Conservation (phyloP, 2,888 invertebrate species). For the Branchipolynoe longqiensis region DNA sequence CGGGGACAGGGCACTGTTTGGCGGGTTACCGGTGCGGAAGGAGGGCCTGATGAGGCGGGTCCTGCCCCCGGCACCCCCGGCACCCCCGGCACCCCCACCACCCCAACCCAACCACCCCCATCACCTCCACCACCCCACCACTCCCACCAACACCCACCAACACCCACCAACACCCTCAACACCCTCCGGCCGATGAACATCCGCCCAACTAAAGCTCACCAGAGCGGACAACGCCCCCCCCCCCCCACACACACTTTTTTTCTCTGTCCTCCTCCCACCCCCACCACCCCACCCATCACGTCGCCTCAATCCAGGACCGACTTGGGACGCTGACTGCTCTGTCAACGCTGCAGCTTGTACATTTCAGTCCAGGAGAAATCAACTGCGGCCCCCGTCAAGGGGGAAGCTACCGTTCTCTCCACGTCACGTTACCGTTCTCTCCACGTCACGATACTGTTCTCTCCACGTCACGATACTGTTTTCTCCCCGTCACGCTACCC, state of each 20-base stretch:
- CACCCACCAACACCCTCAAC: too few species aligned
- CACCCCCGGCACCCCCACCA: too few species aligned
- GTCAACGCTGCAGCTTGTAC: constrained; percentile 29
- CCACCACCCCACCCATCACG: neutral
- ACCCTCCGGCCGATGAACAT: too few species aligned
- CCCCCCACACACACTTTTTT: neutral
- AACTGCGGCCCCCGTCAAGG: too few species aligned
- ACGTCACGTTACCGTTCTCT: too few species aligned
- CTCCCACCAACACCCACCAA: too few species aligned
- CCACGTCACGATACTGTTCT: too few species aligned
- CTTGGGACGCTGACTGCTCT: constrained; percentile 18
- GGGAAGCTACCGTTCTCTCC: too few species aligned
- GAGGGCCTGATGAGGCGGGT: constrained; percentile 19
- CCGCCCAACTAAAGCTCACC: constrained; percentile 27
- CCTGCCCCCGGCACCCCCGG: neutral
- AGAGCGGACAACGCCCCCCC: neutral
- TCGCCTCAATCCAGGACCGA: constrained; percentile 29
- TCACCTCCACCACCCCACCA: too few species aligned
- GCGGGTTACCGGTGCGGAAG: constrained; percentile 11
- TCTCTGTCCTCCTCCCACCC: neutral
- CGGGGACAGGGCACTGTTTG: constrained; percentile 33
- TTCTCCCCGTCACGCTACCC: too few species aligned
- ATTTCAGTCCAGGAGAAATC: constrained; percentile 38
- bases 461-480: too few species aligned
- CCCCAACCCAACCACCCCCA: too few species aligned